Base-by-base conservation (phyloP, 2,113 vertebrate species). In the Pterocles burchelli region DNA sequence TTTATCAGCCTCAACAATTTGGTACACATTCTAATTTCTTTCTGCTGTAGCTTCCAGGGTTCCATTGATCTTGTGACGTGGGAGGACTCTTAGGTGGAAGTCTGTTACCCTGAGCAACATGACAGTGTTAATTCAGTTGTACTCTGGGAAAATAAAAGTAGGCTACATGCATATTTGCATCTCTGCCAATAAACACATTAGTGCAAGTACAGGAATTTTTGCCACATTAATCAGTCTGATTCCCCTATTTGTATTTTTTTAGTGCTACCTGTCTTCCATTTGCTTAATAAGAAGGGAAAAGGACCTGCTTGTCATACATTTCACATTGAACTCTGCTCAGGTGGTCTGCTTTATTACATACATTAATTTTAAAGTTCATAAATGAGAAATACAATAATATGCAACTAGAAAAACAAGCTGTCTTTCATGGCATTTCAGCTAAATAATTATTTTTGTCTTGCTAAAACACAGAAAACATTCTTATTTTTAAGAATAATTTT, bases 1-100 rank as follows among this genome's bases (percentile, higher is more conserved):
- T 97, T 97, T 97, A 96, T 96, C 84, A 97, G 76, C 52, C 93
- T 87, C 70, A 93, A 72, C 78, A 93, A 93, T 95, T 87, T 96
- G 75, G 86, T 94, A 66, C 86, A 93, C 17, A 2, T 95, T 91
- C 62, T 95, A 94, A 96, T 97, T 97, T 96, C 82, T 96, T 96
- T 94, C 57, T 95, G 59, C 78, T 95, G 73, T 89, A 96, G 75
- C 73, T 97, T 96, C 73, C 93, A 96, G 95, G 59, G 49, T 94
- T 65, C 77, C 48, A 94, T 89, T 97, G 98, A 97, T 97, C 90
- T 95, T 93, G 34, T 86, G 43, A 75, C 0, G 28, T 94, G 86
- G 95, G 96, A 96, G 94, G 75, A 89, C 73, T 94, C 49, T 59
- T 90, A 81, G 26, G 86, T 95, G 84, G 94, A 89, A 97, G 83